Percentiles rank a stretch among this genome's conserved stretches.
phyloP scores from a whole-genome alignment of 2,797 vertebrate species.

The Salarias fasciatus region DNA sequence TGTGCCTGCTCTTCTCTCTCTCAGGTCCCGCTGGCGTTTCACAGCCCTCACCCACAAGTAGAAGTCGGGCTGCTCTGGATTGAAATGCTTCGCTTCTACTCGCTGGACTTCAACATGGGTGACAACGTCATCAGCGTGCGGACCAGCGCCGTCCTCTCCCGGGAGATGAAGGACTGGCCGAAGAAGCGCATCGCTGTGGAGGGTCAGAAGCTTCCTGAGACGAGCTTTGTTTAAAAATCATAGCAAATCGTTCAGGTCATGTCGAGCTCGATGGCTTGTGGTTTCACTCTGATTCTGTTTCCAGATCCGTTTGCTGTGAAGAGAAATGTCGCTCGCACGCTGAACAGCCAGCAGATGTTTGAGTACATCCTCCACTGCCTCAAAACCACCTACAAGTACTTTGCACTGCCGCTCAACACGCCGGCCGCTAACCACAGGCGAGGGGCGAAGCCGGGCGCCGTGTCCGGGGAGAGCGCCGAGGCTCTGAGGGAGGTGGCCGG shows the following conservation, averaged over 20 bases:
- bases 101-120: slow-evolving; percentile 90
- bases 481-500: slow-evolving; percentile 40
- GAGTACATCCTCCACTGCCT: slow-evolving; percentile 94
- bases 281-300: not conserved
- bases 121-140: slow-evolving; percentile 91
- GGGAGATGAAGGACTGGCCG: slow-evolving; percentile 95
- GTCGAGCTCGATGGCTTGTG: too few relatives aligned
- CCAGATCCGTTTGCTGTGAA: slow-evolving; percentile 93
- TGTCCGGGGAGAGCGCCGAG: slow-evolving; percentile 15
- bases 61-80: slow-evolving; percentile 91
- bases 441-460: slow-evolving; percentile 6
- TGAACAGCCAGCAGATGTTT: slow-evolving; percentile 92
- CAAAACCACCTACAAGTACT: slow-evolving; percentile 95
- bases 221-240: too few relatives aligned
- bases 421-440: slow-evolving; percentile 55
- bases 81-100: slow-evolving; percentile 94
- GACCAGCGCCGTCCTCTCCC: slow-evolving; percentile 83
- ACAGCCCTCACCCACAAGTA: slow-evolving; percentile 67
- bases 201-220: slow-evolving; percentile 75
- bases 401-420: slow-evolving; percentile 87
- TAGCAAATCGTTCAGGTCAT: too few relatives aligned
- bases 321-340: slow-evolving; percentile 92
- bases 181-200: slow-evolving; percentile 95
- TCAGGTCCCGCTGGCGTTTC: slow-evolving; percentile 88
- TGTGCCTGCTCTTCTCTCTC: not conserved